phyloP scores from a whole-genome alignment of 2,888 invertebrate genomes.

The Pristionchus japonicus region DNA sequence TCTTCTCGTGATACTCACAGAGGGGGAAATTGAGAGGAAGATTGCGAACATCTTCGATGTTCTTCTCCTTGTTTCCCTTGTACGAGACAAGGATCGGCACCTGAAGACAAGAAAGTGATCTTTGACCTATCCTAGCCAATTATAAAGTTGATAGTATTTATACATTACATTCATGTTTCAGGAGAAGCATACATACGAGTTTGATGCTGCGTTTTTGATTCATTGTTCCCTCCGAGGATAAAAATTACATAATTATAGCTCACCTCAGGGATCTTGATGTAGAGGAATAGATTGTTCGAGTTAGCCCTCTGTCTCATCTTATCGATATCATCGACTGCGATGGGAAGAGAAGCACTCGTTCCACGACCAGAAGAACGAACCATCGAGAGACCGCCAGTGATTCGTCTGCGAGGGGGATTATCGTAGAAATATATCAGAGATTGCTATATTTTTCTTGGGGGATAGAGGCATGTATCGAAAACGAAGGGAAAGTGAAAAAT shows the following conservation, averaged over 20 bases:
- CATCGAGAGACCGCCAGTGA: conserved; percentile 44
- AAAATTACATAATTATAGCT: too few species aligned
- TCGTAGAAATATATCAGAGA: too few species aligned
- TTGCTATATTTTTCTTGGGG: too few species aligned
- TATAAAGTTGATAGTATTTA: too few species aligned
- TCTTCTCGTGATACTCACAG: conserved; percentile 97
- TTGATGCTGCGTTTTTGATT: too few species aligned
- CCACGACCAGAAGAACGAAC: conserved; percentile 37
- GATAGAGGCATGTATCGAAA: too few species aligned
- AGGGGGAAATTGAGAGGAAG: conserved; percentile 94
- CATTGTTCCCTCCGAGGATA: too few species aligned
- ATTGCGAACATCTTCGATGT: conserved; percentile 88
- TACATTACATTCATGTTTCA: too few species aligned
- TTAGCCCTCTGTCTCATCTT: conserved; percentile 98
- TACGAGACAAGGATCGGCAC: conserved; percentile 46
- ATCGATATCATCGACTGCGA: conserved; percentile 88
- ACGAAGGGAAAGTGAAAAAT: too few species aligned
- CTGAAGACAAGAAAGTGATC: background rate
- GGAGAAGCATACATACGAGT: too few species aligned
- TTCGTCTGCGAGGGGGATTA: background rate
- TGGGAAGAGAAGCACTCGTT: background rate
- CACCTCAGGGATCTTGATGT: conserved; percentile 97
- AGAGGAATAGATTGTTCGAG: conserved; percentile 97
- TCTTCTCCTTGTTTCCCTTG: conserved; percentile 95
- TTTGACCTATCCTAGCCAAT: background rate